Percentiles rank a stretch among this genome's conserved stretches.
These are phyloP conservation scores for Pseudoips prasinana DNA, from an alignment of 2,888 invertebrate species.

Conservation along the genomic window DNA sequence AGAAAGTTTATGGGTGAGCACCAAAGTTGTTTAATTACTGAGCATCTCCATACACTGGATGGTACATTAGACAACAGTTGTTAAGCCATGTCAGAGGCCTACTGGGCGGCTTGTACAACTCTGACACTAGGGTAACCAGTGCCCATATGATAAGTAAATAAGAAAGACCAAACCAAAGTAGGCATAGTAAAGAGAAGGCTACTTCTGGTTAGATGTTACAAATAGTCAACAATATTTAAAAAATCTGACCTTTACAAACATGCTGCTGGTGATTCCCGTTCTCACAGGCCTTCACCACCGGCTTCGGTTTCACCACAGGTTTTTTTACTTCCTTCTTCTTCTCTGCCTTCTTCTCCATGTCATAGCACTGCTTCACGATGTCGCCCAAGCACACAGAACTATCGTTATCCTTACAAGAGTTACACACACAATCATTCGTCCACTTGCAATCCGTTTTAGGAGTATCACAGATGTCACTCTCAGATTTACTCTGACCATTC, in stretches of 20 bases:
- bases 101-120: too few species aligned
- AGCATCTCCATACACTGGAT: too few species aligned
- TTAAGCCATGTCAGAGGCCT: too few species aligned
- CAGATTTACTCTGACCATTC: slow-evolving; percentile 62
- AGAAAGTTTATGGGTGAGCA: too few species aligned
- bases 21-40: too few species aligned
- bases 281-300: slow-evolving; percentile 60
- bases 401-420: slow-evolving; percentile 53
- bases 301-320: slow-evolving; percentile 45
- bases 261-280: slow-evolving; percentile 68
- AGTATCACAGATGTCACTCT: slow-evolving; percentile 65
- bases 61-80: too few species aligned
- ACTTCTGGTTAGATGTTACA: too few species aligned
- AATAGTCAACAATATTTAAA: too few species aligned
- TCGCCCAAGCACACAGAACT: slow-evolving; percentile 49
- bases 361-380: slow-evolving; percentile 56
- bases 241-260: slow-evolving; percentile 72
- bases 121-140: too few species aligned
- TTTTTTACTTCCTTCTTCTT: slow-evolving; percentile 44
- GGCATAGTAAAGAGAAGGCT: too few species aligned
- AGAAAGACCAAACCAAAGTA: too few species aligned
- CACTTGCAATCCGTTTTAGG: slow-evolving; percentile 68
- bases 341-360: slow-evolving; percentile 45
- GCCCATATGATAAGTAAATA: too few species aligned
- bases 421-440: slow-evolving; percentile 67